Evolutionary conservation across 2,797 vertebrate genomes (phyloP), one percentile per base, ranked within the genome.

Genomic region (Acrossocheilus wenchowensis): DNA sequence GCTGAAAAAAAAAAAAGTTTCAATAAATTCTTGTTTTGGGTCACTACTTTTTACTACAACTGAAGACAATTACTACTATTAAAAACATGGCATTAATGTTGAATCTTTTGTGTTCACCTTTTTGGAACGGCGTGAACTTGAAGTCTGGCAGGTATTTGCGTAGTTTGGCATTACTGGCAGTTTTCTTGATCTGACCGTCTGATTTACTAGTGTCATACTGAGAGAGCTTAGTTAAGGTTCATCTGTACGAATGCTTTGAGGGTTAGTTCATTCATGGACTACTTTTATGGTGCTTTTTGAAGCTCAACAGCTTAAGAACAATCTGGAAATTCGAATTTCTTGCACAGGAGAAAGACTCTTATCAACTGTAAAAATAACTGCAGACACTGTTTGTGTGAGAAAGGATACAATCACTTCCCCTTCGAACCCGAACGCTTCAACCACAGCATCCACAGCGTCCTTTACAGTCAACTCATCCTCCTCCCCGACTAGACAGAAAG

Each of bases 391-490:
- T 50, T 4, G 23, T 74, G n/a, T 62, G n/a, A 26, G 4, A 87
- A 96, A 98, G 96, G 98, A 99, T 99, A 99, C 98, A 0, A 96
- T 64, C 0, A 99, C 92, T 73, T 97, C 94, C 73, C 97, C 97
- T 50, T 90, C 92, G 89, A 99, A 99, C 85, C 91, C 95, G 92
- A 98, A 94, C 6, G 96, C 96, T 34, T 96, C 89, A 0, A 92
- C 94, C 0, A 99, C 95, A 0, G 94, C 93, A 15, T 98, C 96
- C 0, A 97, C 97, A 0, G 97, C 97, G 81, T 98, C 97, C 91
- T 87, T 95, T 85, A 99, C 98, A 52, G 97, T 98, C 30, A 99
- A 96, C 87, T 99, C 98, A 0, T 98, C 97, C 82, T 99, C 97
- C 89, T 99, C 97, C 6, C 96, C 98, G 85, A 98, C 98, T 99